Conservation (phyloP, 2,888 invertebrate species). For the Tetropium fuscum region DNA sequence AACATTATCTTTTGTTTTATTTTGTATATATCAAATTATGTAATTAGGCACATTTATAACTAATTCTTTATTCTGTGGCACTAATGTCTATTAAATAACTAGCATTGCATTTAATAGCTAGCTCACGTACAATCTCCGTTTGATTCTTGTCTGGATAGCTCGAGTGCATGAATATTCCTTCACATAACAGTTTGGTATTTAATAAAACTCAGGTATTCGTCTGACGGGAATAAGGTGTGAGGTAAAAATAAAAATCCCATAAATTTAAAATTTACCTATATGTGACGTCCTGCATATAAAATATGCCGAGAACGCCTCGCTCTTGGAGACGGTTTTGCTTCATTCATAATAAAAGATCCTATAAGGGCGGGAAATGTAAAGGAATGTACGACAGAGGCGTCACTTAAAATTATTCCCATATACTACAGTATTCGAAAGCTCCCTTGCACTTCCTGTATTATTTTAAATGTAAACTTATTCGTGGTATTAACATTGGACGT, state of each 20-base stretch:
- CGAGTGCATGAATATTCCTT: slow-evolving; percentile 6
- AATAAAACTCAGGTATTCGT: slow-evolving; percentile 24
- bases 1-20: too few species aligned
- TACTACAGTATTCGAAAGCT: too few species aligned
- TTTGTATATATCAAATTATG: too few species aligned
- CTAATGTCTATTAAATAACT: too few species aligned
- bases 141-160: not conserved
- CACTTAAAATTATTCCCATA: not conserved
- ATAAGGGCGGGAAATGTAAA: slow-evolving; percentile 29
- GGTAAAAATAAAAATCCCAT: slow-evolving; percentile 27
- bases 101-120: too few species aligned
- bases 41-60: too few species aligned
- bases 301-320: slow-evolving; percentile 11
- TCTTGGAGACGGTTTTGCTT: slow-evolving; percentile 21
- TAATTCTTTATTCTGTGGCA: too few species aligned
- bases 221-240: slow-evolving; percentile 2
- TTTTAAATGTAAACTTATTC: too few species aligned
- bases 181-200: slow-evolving; percentile 7
- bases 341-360: slow-evolving; percentile 34
- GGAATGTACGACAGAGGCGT: slow-evolving; percentile 23
- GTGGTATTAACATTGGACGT: too few species aligned
- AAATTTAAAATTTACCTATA: slow-evolving; percentile 35
- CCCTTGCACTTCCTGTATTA: too few species aligned
- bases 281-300: slow-evolving; percentile 30
- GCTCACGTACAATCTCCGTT: too few species aligned